Percentiles rank a stretch among this genome's conserved stretches.
These are phyloP conservation scores for Stegodyphus mimosarum DNA, from an alignment of 1,140 invertebrate species.

Conservation along the genomic window DNA sequence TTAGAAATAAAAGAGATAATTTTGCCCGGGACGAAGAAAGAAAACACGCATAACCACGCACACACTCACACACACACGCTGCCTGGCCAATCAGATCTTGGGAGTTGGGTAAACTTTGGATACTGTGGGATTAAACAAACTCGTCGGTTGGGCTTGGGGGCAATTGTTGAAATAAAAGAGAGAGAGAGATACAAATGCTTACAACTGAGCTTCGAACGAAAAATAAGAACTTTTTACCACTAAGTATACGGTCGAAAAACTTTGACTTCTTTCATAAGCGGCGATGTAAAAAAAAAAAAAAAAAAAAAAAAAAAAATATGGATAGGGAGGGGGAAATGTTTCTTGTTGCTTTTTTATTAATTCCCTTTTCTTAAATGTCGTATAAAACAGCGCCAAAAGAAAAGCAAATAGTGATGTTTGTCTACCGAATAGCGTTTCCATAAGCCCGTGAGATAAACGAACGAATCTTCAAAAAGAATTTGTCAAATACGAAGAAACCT, in stretches of 20 bases:
- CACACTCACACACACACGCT: constrained; percentile 31
- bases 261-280: constrained; percentile 27
- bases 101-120: constrained; percentile 60
- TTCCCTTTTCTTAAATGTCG: constrained; percentile 58
- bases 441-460: constrained; percentile 55
- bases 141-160: constrained; percentile 48
- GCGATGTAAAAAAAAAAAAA: constrained; percentile 24
- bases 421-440: constrained; percentile 55
- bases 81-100: constrained; percentile 58
- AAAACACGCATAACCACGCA: constrained; percentile 56
- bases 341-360: constrained; percentile 43
- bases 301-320: constrained; percentile 30
- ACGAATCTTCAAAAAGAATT: constrained; percentile 59
- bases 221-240: constrained; percentile 60
- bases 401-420: constrained; percentile 60
- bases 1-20: constrained; percentile 62
- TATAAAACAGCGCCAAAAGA: constrained; percentile 59
- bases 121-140: constrained; percentile 61
- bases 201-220: constrained; percentile 40
- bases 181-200: constrained; percentile 50
- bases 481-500: constrained; percentile 51
- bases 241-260: constrained; percentile 53
- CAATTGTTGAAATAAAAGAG: constrained; percentile 59
- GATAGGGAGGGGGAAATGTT: constrained; percentile 4
- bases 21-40: constrained; percentile 52